Percentiles rank a stretch among this genome's conserved stretches.
phyloP scores from a whole-genome alignment of 2,113 vertebrate species.

The Aplodontia rufa region DNA sequence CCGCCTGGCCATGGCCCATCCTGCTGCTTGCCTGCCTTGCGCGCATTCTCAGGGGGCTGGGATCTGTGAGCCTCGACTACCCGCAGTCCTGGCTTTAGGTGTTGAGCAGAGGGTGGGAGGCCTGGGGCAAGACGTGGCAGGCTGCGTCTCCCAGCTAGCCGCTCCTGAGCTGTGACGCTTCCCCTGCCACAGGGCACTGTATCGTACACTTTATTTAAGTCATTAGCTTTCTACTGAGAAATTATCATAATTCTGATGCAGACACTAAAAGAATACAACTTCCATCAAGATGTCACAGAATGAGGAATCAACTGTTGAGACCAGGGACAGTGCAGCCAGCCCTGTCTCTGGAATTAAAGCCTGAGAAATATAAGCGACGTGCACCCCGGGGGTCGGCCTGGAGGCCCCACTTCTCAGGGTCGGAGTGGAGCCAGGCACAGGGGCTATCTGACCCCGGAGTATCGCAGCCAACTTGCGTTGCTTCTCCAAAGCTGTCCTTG shows the following conservation, averaged over 20 bases:
- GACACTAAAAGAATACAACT: neutral
- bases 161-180: no score
- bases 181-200: neutral
- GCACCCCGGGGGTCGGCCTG: rapidly evolving
- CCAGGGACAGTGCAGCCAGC: rapidly evolving
- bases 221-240: neutral
- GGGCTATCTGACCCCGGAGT: neutral
- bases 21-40: rapidly evolving
- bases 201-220: neutral
- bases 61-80: rapidly evolving
- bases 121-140: rapidly evolving
- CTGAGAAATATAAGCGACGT: no score
- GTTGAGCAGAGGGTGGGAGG: no score
- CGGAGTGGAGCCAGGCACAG: neutral
- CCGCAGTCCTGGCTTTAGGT: rapidly evolving
- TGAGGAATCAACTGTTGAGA: rapidly evolving
- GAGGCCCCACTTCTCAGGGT: no score
- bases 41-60: neutral
- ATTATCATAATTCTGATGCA: neutral
- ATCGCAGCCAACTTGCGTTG: rapidly evolving
- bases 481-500: no score
- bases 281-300: neutral
- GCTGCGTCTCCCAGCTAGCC: rapidly evolving
- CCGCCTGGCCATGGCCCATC: rapidly evolving
- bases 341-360: neutral